Base-by-base conservation (phyloP, 1,140 invertebrate genomes). In the Aphelinus atriplicis region DNA sequence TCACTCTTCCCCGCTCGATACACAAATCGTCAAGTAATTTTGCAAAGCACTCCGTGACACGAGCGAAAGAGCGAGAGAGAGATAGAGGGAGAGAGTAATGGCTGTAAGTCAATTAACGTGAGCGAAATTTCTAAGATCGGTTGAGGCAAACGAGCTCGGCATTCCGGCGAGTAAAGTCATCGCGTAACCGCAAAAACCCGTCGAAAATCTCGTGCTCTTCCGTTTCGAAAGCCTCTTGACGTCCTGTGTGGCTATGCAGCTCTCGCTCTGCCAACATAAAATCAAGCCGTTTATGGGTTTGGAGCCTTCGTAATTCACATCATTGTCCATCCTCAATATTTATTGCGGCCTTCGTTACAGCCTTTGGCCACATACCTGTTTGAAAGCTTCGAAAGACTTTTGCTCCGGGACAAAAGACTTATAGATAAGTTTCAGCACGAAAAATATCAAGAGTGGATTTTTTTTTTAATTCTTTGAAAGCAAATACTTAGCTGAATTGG, bases 261-360 rank as follows among this genome's bases (percentile, higher is more conserved):
- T 82, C 75, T 80, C 72, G 78, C 46, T 66, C 75, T 81, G 82
- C 79, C 81, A 82, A 81, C 86, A 83, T 87, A 84, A 86, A 86
- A 84, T 80, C 80, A 70, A 74, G 78, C 81, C 84, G 81, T 87
- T 86, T 86, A 86, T 85, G 80, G 82, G 77, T 80, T 81, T 79
- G 76, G 79, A 81, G 82, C 81, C 84, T 83, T 76, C 78, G 81
- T 86, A 86, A 86, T 84, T 87, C 84, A 84, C 81, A 80, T 85
- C 84, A 84, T 84, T 85, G 84, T 85, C 82, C 81, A 80, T 80
- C 78, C 79, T 73, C 77, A 72, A 84, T 84, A 84, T 87, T 87
- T 87, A 87, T 79, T 80, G 79, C 82, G 75, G 71, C 79, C 81
- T 84, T 83, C 81, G 82, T 84, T 83, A 83, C 77, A 72, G 74